phyloP scores from a whole-genome alignment of 2,888 invertebrate species.

The Mystacides longicornis region DNA sequence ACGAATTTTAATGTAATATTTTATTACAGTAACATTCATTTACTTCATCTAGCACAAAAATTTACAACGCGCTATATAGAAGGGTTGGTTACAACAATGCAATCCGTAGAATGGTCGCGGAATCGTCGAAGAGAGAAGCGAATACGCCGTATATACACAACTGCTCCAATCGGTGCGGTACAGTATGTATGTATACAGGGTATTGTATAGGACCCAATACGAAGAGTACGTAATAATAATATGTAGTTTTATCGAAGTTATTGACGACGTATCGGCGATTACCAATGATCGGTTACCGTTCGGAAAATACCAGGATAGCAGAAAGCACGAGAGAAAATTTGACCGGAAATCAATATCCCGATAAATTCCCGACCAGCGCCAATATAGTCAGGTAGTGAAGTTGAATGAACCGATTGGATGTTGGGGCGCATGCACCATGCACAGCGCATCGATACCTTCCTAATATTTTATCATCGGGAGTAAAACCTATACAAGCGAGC shows the following conservation, averaged over 20 bases:
- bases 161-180: no score
- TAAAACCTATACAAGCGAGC: background rate
- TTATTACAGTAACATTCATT: no score
- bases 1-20: no score
- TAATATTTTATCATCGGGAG: background rate
- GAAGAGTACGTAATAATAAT: no score
- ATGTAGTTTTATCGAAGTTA: constrained; percentile 29
- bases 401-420: constrained; percentile 33
- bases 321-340: constrained; percentile 35
- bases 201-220: no score
- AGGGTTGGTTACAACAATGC: no score
- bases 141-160: no score
- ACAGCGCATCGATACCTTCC: constrained; percentile 16
- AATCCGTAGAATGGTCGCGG: no score
- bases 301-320: constrained; percentile 49
- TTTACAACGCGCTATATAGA: no score
- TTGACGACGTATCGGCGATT: constrained; percentile 48
- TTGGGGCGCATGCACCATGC: constrained; percentile 30
- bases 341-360: constrained; percentile 49
- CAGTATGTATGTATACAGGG: no score
- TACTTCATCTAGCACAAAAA: no score
- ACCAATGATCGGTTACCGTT: constrained; percentile 51
- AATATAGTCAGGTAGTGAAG: constrained; percentile 27
- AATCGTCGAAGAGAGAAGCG: no score
- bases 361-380: constrained; percentile 33